phyloP scores from a whole-genome alignment of 2,888 invertebrate species.

The Drosophila paramelanica region DNA sequence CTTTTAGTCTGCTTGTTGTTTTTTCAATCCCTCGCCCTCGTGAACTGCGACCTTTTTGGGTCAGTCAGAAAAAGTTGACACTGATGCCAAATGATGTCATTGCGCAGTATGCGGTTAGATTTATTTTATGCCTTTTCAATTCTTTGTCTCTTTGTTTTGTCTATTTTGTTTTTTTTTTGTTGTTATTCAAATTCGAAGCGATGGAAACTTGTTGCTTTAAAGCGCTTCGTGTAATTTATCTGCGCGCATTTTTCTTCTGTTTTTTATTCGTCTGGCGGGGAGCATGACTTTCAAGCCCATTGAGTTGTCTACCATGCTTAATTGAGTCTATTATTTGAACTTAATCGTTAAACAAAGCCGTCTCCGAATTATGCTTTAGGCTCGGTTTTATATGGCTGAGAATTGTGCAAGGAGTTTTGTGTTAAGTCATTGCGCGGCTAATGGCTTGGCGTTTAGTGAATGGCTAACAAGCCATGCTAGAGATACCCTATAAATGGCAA shows the following conservation, averaged over 20 bases:
- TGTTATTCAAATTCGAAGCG: conserved; percentile 45
- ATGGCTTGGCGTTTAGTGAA: conserved; percentile 16
- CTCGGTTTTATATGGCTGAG: conserved; percentile 24
- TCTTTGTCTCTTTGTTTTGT: conserved; percentile 23
- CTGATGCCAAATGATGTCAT: conserved; percentile 79
- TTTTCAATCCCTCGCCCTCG: conserved; percentile 5
- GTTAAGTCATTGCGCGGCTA: conserved; percentile 41
- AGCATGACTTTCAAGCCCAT: conserved; percentile 60
- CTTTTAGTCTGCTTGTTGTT: conserved; percentile 54
- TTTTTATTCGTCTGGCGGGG: conserved; percentile 7
- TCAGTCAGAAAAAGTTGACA: conserved; percentile 62
- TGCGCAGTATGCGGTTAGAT: conserved; percentile 56
- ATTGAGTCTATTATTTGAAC: conserved; percentile 73
- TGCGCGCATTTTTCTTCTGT: conserved; percentile 43
- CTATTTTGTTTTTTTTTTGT: conserved; percentile 9
- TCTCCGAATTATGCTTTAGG: conserved; percentile 22
- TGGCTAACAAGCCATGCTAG: not conserved
- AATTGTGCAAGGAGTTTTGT: conserved; percentile 17
- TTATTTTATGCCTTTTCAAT: conserved; percentile 46
- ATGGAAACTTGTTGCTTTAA: conserved; percentile 67
- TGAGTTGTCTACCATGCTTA: conserved; percentile 78
- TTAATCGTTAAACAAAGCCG: conserved; percentile 72
- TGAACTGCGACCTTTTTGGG: conserved; percentile 56
- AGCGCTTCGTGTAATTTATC: conserved; percentile 63
- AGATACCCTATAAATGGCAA: not conserved